Base-by-base conservation (phyloP, 2,797 vertebrate species). In the Pristis pectinata region DNA sequence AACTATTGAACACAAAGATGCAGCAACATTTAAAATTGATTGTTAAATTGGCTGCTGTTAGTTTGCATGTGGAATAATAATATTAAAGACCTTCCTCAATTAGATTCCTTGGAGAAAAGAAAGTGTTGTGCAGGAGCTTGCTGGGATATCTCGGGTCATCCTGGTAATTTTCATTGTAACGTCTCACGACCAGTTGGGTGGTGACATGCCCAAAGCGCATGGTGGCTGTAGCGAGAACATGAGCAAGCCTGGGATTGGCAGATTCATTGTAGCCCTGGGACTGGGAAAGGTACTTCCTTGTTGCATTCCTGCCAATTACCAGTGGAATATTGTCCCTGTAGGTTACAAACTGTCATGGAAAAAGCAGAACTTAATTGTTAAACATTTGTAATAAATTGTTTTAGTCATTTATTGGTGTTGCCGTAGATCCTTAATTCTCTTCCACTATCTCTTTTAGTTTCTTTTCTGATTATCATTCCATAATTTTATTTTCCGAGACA, bases 151-250 rank as follows among this genome's bases (percentile, higher is more conserved):
- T 80, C 1, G 17, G 4, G 17, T 41, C 56, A 17, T 77, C 27
- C 77, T 79, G 94, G 77, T 83, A 94, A 24, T 61, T 79, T 34
- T 82, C 94, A 85, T 85, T 77, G 41, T 34, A 85, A 64, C 94
- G 94, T 30, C 53, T 64, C 77, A 94, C 11, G 1, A 22, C 44
- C 56, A 94, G 94, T 44, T 94, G 94, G 7, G 94, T 49, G 3
- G 74, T 94, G 27, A 94, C 72, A 49, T 94, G 94, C 7, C 94
- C 94, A 49, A 94, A 94, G 74, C 94, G 94, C 70, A 94, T 53
- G 6, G 94, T 94, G 0, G 94, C 94, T 27, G 94, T 83, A 27
- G 94, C 27, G 6, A 79, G 79, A 27, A 94, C 77, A 70, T 94
- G 94, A 10, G 94, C 13, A 30, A 94, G 4, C 1, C 94, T 80